Conservation (phyloP, 2,113 vertebrate genomes). For the Taurulus bubalis region DNA sequence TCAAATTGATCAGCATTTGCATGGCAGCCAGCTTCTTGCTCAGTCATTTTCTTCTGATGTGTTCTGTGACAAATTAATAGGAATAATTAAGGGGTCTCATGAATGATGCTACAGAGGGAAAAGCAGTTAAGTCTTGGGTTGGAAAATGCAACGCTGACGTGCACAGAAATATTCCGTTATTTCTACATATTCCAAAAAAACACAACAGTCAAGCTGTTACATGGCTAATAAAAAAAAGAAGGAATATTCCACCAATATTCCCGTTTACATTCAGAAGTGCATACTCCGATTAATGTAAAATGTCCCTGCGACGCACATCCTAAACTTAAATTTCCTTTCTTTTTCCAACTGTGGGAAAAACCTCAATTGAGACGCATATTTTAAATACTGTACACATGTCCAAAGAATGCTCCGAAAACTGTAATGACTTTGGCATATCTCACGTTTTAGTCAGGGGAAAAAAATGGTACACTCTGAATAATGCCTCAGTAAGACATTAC, state of each 20-base stretch:
- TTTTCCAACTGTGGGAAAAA: neutral
- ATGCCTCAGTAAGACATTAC: no score
- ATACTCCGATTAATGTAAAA: neutral
- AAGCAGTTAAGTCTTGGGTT: neutral
- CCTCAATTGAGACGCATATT: no score
- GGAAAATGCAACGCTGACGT: slow-evolving; percentile 5
- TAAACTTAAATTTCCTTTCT: neutral
- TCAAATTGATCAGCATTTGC: neutral
- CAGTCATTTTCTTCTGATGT: neutral
- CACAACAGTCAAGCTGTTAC: neutral
- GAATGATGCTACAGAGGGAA: neutral
- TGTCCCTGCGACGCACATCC: neutral
- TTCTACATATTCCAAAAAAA: neutral
- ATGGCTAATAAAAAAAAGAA: neutral
- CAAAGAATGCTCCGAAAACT: no score
- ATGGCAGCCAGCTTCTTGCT: neutral
- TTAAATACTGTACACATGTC: no score
- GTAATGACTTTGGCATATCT: no score
- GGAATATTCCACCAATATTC: neutral
- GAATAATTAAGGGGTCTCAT: neutral
- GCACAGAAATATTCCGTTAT: neutral
- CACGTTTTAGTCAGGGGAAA: no score
- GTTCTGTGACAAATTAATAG: no score
- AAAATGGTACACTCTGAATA: no score
- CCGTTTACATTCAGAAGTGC: neutral